Percentiles rank a stretch among this genome's conserved stretches.
Conservation (phyloP, 2,113 vertebrate species). For the Motacilla tschutschensis region DNA sequence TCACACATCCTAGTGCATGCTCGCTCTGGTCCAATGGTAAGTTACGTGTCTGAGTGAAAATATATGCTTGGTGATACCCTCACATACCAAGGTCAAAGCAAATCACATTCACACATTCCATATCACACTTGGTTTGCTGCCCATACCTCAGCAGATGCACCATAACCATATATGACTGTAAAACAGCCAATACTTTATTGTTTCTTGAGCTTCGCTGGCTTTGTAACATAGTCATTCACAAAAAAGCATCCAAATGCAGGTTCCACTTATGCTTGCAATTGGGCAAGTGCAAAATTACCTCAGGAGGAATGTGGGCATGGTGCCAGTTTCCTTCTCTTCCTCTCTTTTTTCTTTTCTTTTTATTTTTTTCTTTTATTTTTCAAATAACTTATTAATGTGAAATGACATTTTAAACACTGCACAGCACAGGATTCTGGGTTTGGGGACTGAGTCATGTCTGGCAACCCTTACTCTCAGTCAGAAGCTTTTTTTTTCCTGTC, state of each 20-base stretch:
- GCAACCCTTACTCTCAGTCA: neutral
- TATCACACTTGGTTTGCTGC: neutral
- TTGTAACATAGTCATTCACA: neutral
- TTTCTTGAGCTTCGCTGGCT: neutral
- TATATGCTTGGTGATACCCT: conserved; percentile 25
- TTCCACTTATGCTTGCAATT: neutral
- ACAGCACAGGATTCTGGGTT: neutral
- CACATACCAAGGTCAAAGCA: conserved; percentile 11
- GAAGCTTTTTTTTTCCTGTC: neutral
- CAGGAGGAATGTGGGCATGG: neutral
- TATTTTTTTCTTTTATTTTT: neutral
- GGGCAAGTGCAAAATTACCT: neutral
- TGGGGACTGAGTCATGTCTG: neutral
- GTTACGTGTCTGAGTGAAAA: conserved; percentile 38
- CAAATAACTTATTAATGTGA: neutral
- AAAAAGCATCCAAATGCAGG: neutral
- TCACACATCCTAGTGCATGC: neutral
- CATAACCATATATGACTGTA: neutral
- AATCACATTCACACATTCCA: conserved; percentile 51
- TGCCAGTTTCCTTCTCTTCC: neutral
- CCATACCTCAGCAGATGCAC: neutral
- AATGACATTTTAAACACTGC: neutral
- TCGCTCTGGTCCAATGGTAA: conserved; percentile 30
- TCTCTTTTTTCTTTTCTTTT: rapidly evolving
- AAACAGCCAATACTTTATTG: neutral